Evolutionary conservation across 2,797 vertebrate species (phyloP), one percentile per base, ranked within the genome.

Genomic region (Pagetopsis macropterus): DNA sequence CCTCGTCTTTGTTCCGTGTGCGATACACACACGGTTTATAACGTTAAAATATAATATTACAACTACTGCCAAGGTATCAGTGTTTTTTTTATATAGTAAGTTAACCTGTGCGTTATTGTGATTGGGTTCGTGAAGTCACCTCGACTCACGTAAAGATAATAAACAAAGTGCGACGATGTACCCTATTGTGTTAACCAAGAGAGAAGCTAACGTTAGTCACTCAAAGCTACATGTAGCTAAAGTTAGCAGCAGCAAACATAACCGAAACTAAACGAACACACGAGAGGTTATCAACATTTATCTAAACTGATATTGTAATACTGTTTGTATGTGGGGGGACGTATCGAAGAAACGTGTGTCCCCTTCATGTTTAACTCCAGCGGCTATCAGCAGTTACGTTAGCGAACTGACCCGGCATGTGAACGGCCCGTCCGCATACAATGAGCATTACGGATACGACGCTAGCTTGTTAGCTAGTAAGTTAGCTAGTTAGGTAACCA

Each of bases 1-100:
- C 82, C 84, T 86, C 8, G 69, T 84, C 91, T 92, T 93, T 93
- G 92, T 93, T 92, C 83, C 70, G 52, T 65, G 68, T 44, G 50
- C 13, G 31, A 67, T 1, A 49, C n/a, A 70, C 65, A 61, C 23
- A 65, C 33, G 16, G 63, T 12, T 37, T 16, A 1, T 1, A 3
- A 1, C 5, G 2, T 49, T 15, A 31, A 75, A 70, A 44, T 14
- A 0, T 5, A 4, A 45, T 0, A 5, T 12, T 45, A 37, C 33
- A 37, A 37, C 0, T 3, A 1, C 1, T 3, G 3, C 3, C 7
- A 14, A 17, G 1, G 48, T 1, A 15, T 50, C 3, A 13, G 1
- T 21, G 15, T 3, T 2, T 2, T 21, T 19, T 19, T 0, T 15
- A 12, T 0, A 31, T 3, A 14, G 40, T 11, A 10, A 15, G 0